A percentile compares a stretch with the other conserved stretches of the same genome.
phyloP scores from a whole-genome alignment of 2,113 vertebrate species.

The Entomyzon cyanotis region DNA sequence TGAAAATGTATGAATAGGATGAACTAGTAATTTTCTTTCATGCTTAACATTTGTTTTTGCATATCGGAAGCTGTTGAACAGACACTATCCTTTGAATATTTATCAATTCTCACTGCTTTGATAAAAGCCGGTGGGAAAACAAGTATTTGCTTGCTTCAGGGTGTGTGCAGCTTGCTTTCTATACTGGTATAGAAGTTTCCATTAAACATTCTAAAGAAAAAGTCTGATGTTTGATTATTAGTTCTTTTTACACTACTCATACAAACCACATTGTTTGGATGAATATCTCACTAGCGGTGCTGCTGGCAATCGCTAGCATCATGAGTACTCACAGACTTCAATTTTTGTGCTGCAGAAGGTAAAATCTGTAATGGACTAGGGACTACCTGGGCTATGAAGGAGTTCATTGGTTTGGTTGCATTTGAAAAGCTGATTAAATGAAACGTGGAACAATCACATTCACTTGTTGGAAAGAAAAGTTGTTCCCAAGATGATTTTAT shows the following conservation, averaged over 20 bases:
- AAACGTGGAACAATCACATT: background rate
- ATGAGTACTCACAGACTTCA: background rate
- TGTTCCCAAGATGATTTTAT: background rate
- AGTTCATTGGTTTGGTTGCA: background rate
- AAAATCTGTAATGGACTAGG: background rate
- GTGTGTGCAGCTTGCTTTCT: background rate
- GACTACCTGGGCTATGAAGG: background rate
- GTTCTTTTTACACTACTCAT: background rate
- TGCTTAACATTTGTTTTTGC: background rate
- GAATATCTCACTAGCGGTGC: background rate
- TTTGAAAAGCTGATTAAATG: background rate
- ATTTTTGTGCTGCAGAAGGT: background rate
- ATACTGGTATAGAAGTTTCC: background rate
- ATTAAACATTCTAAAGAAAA: background rate
- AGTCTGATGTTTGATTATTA: background rate
- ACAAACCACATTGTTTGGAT: background rate
- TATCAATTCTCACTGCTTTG: background rate
- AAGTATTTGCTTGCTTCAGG: background rate
- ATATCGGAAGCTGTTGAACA: background rate
- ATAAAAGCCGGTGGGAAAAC: background rate
- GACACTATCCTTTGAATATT: background rate
- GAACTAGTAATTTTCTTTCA: background rate
- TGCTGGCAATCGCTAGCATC: background rate
- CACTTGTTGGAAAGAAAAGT: background rate
- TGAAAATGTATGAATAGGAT: background rate